Evolutionary conservation across 2,797 vertebrate genomes (phyloP).

Genomic region (Acipenser ruthenus): DNA sequence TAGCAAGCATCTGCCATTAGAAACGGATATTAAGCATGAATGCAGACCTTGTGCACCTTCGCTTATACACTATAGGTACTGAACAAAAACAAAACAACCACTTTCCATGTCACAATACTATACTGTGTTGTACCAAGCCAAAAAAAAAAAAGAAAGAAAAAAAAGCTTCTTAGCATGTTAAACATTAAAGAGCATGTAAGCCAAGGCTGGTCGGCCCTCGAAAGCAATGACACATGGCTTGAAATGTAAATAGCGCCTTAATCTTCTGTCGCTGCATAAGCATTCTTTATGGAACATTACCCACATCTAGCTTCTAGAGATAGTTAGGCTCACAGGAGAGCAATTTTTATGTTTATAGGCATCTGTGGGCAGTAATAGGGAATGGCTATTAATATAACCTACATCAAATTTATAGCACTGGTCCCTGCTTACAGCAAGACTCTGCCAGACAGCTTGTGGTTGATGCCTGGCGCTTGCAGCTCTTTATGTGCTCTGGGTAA

Average conservation of each 20-base stretch:
- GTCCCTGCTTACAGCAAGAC: constrained; percentile 67
- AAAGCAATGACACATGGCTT: constrained; percentile 68
- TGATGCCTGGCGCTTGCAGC: constrained; percentile 54
- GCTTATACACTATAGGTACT: no score
- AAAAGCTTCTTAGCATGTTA: constrained; percentile 53
- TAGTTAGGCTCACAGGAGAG: constrained; percentile 79
- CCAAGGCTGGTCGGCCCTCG: constrained; percentile 1
- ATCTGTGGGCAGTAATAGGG: constrained; percentile 97
- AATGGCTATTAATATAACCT: constrained; percentile 77
- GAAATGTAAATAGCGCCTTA: constrained; percentile 89
- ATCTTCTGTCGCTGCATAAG: constrained; percentile 84
- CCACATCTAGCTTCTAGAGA: constrained; percentile 74
- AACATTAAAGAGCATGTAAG: constrained; percentile 46
- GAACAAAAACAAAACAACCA: no score
- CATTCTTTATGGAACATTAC: constrained; percentile 93
- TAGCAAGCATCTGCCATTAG: no score
- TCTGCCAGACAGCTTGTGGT: constrained; percentile 68
- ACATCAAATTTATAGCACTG: constrained; percentile 89
- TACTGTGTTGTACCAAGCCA: no score
- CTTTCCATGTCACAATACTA: no score
- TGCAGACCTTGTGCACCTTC: no score
- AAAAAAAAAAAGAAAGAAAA: background rate
- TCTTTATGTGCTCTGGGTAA: constrained; percentile 75
- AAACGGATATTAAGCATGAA: no score
- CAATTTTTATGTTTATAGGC: constrained; percentile 95